These are phyloP conservation scores for Tyto alba DNA, from an alignment of 2,113 vertebrate genomes.

Conservation along the genomic window DNA sequence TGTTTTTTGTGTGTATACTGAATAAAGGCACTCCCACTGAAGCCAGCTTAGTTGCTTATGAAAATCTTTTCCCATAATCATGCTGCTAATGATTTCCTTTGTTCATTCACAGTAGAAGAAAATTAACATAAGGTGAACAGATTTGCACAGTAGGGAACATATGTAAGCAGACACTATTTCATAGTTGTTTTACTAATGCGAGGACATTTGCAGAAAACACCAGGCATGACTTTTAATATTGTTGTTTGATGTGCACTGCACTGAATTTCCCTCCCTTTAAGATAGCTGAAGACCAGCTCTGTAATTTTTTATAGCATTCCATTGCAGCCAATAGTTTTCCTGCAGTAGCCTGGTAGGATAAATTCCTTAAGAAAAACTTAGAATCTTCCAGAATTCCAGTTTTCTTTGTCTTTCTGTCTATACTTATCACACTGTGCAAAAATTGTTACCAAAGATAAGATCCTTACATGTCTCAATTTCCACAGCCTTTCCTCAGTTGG, in stretches of 20 bases:
- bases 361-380: not conserved
- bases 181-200: not conserved
- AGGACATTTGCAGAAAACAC: not conserved
- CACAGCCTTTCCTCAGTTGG: not conserved
- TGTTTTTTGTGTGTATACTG: not conserved
- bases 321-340: not conserved
- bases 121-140: not conserved
- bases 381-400: not conserved
- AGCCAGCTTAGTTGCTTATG: not conserved
- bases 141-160: not conserved
- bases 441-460: not conserved
- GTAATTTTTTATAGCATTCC: not conserved
- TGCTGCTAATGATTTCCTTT: not conserved
- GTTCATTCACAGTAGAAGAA: not conserved
- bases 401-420: not conserved
- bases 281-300: not conserved
- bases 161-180: not conserved
- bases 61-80: not conserved
- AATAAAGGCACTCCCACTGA: not conserved
- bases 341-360: not conserved
- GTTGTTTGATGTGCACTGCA: not conserved
- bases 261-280: not conserved
- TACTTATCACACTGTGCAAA: not conserved
- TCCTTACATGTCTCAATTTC: not conserved
- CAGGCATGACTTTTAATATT: not conserved